A percentile compares a stretch with the other conserved stretches of the same genome.
Evolutionary conservation across 2,113 vertebrate species (phyloP).

Genomic region (Monarcha castaneiventris): DNA sequence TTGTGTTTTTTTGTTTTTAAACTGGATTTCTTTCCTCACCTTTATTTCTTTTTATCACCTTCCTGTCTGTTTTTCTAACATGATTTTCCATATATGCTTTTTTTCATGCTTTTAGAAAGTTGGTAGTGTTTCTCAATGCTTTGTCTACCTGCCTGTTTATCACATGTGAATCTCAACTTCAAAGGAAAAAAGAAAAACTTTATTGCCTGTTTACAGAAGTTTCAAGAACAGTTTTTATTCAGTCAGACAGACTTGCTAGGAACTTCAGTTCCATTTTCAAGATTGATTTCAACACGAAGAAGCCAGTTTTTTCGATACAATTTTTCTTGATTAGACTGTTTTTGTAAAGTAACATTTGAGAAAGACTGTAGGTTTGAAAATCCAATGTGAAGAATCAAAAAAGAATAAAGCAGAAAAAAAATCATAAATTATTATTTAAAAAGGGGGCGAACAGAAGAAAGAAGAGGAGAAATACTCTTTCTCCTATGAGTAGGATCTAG

Average conservation of each 20-base stretch:
- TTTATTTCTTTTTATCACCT: background rate
- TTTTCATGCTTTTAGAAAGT: background rate
- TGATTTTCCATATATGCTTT: background rate
- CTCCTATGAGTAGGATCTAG: background rate
- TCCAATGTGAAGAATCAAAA: background rate
- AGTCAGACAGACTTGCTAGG: background rate
- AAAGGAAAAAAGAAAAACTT: background rate
- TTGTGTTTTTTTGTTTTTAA: background rate
- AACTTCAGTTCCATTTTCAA: background rate
- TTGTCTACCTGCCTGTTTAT: background rate
- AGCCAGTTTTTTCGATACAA: accelerated
- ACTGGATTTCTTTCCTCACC: background rate
- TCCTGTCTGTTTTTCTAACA: background rate
- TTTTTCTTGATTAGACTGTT: background rate
- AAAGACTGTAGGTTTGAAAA: background rate
- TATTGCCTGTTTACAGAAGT: accelerated
- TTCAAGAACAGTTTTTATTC: background rate
- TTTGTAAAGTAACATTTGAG: background rate
- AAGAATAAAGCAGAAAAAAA: background rate
- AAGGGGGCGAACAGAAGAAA: background rate
- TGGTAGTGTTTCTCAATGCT: background rate
- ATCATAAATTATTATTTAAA: background rate
- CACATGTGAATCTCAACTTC: background rate
- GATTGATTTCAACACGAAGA: background rate
- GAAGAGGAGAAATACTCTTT: background rate